These are phyloP conservation scores for Xanthia togata DNA, from an alignment of 2,888 invertebrate genomes.

Conservation along the genomic window DNA sequence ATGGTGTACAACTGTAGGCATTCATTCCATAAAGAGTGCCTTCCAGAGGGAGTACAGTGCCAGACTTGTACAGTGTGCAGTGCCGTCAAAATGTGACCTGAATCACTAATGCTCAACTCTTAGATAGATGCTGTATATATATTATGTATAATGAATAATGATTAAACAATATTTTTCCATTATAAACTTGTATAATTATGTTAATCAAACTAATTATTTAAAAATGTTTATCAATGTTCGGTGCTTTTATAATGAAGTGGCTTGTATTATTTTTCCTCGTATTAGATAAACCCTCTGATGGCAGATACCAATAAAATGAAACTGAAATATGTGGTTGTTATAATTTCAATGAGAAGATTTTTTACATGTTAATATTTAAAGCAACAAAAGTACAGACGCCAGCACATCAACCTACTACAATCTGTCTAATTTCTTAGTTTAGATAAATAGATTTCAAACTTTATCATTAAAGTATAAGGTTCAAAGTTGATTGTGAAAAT, in stretches of 20 bases:
- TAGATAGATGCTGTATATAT: slow-evolving; percentile 73
- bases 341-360: too few relatives aligned
- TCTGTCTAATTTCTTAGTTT: too few relatives aligned
- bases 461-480: too few relatives aligned
- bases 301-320: slow-evolving; percentile 53
- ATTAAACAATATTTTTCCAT: slow-evolving; percentile 61
- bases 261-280: slow-evolving; percentile 77
- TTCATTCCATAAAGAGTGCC: slow-evolving; percentile 96
- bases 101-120: slow-evolving; percentile 74
- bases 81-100: slow-evolving; percentile 85
- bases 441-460: too few relatives aligned
- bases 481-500: too few relatives aligned
- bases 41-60: slow-evolving; percentile 88
- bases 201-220: slow-evolving; percentile 67
- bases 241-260: slow-evolving; percentile 84
- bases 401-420: too few relatives aligned
- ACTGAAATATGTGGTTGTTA: slow-evolving; percentile 42
- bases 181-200: slow-evolving; percentile 69
- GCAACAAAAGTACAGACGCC: too few relatives aligned
- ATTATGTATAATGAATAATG: slow-evolving; percentile 58
- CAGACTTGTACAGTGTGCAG: slow-evolving; percentile 83
- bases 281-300: slow-evolving; percentile 49
- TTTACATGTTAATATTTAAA: too few relatives aligned
- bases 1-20: slow-evolving; percentile 97
- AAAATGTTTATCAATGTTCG: slow-evolving; percentile 73